A percentile compares a stretch with the other conserved stretches of the same genome.
Evolutionary conservation across 2,797 vertebrate genomes (phyloP).

Genomic region (Rallus crepitans): DNA sequence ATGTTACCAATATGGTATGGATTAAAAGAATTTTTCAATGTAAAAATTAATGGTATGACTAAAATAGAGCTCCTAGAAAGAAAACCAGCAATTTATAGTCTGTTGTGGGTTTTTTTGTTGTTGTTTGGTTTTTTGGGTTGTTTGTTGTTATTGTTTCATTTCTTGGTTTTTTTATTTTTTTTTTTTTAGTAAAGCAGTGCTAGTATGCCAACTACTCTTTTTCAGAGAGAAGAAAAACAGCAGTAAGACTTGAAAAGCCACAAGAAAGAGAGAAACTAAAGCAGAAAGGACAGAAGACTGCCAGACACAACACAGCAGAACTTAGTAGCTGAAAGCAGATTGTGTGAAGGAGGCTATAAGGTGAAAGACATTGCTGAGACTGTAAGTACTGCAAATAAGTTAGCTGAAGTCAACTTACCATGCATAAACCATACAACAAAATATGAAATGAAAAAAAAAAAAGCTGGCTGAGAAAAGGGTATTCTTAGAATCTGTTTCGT

Average conservation of each 20-base stretch:
- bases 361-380: neutral
- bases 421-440: neutral
- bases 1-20: neutral
- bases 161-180: neutral
- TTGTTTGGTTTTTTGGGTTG: too few relatives aligned
- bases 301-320: constrained; percentile 17
- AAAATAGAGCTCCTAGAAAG: neutral
- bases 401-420: neutral
- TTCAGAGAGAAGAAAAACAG: neutral
- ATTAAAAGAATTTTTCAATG: neutral
- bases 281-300: constrained; percentile 6
- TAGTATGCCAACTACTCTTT: neutral
- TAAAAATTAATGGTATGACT: neutral
- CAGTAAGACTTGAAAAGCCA: constrained; percentile 29
- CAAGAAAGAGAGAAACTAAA: neutral
- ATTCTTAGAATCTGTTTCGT: neutral
- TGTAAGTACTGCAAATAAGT: neutral
- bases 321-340: constrained; percentile 9
- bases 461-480: neutral
- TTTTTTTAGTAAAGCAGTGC: neutral
- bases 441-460: neutral
- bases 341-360: neutral
- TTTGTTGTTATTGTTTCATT: too few relatives aligned
- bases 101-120: too few relatives aligned
- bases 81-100: neutral